Evolutionary conservation across 1,140 invertebrate genomes (phyloP).

Genomic region (Polypedilum pembai): DNA sequence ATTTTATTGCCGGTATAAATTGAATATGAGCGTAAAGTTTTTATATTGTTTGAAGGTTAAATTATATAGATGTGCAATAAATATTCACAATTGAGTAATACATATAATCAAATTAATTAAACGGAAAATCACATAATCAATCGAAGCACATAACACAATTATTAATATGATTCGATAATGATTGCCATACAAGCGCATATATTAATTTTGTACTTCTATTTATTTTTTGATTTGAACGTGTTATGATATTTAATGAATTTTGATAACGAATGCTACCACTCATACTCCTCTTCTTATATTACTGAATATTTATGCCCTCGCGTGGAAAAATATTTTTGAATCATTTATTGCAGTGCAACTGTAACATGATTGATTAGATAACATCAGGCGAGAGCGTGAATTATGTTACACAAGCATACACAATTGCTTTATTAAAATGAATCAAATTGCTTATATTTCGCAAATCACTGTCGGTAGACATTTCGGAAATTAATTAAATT

Average conservation of each 20-base stretch:
- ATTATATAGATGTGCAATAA: background rate
- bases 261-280: background rate
- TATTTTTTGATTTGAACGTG: background rate
- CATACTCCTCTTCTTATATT: background rate
- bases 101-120: background rate
- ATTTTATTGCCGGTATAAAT: no score
- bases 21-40: no score
- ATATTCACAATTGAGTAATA: background rate
- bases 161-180: constrained; percentile 7
- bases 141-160: background rate
- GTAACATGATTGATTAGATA: constrained; percentile 18
- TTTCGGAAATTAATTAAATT: constrained; percentile 7
- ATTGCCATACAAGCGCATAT: background rate
- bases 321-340: background rate
- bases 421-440: constrained; percentile 14
- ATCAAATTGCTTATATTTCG: background rate
- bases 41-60: background rate
- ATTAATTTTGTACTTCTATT: constrained; percentile 19
- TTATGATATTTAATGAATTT: constrained; percentile 20
- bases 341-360: background rate
- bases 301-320: background rate
- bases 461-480: background rate
- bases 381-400: constrained; percentile 15
- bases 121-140: constrained; percentile 13
- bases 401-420: background rate